Conservation (phyloP, 2,113 vertebrate species). For the Circaetus gallicus region DNA sequence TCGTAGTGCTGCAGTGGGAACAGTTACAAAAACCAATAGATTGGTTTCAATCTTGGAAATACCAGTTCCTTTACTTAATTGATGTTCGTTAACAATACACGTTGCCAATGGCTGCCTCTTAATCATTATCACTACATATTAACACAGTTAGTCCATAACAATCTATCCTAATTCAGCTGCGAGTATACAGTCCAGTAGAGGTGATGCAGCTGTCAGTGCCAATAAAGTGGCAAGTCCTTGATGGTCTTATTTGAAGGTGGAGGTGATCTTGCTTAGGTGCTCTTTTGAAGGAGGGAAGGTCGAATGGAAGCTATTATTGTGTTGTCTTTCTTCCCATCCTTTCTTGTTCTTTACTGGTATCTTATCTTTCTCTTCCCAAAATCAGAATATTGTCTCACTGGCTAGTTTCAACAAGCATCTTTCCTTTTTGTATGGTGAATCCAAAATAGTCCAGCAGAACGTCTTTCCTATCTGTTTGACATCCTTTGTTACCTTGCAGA, state of each 20-base stretch:
- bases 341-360: neutral
- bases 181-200: neutral
- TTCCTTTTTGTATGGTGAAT: neutral
- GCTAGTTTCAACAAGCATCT: neutral
- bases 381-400: neutral
- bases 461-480: neutral
- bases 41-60: neutral
- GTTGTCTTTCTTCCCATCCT: neutral
- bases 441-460: neutral
- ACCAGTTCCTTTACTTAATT: neutral
- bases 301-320: neutral
- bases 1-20: neutral
- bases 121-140: neutral
- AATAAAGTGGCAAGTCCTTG: neutral
- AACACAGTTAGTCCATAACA: neutral
- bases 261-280: neutral
- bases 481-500: neutral
- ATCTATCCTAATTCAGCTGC: neutral
- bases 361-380: neutral
- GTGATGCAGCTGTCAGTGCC: neutral
- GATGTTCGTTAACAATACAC: neutral
- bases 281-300: neutral
- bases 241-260: neutral
- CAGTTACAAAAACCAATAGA: neutral
- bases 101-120: neutral